phyloP scores from a whole-genome alignment of 2,888 invertebrate genomes.

The Papilio elwesi region DNA sequence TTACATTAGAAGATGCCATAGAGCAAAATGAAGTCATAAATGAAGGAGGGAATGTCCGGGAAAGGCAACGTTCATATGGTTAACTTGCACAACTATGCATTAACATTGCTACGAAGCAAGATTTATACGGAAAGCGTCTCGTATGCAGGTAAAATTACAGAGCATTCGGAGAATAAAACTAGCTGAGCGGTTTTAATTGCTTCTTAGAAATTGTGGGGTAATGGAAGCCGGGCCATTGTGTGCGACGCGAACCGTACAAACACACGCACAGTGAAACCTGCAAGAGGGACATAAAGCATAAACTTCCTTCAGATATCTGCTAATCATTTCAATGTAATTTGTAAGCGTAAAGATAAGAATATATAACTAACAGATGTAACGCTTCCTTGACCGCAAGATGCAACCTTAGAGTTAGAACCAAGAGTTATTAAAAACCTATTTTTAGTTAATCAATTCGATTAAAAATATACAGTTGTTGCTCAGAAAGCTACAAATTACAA shows the following conservation, averaged over 20 bases:
- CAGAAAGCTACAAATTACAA: too few species aligned
- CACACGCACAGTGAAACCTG: slow-evolving; percentile 10
- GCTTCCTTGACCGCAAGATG: not conserved
- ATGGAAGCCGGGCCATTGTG: slow-evolving; percentile 29
- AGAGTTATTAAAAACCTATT: too few species aligned
- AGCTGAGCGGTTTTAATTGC: slow-evolving; percentile 34
- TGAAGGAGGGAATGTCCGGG: slow-evolving; percentile 7
- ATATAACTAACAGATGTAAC: not conserved
- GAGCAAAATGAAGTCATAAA: slow-evolving; percentile 1
- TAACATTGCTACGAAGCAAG: not conserved
- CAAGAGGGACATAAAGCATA: not conserved
- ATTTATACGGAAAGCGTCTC: slow-evolving; percentile 32
- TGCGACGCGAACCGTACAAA: not conserved
- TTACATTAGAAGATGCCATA: too few species aligned
- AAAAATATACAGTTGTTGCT: too few species aligned
- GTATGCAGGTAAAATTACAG: slow-evolving; percentile 35
- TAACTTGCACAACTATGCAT: slow-evolving; percentile 8
- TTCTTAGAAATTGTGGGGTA: slow-evolving; percentile 35
- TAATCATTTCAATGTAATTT: not conserved
- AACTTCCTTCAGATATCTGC: not conserved
- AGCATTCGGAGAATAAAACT: slow-evolving; percentile 35
- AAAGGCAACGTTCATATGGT: not conserved
- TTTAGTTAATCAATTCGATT: too few species aligned
- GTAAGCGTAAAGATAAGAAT: not conserved
- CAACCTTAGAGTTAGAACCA: too few species aligned